A percentile compares a stretch with the other conserved stretches of the same genome.
phyloP scores from a whole-genome alignment of 2,797 vertebrate species.

The Corythornis leucogaster region DNA sequence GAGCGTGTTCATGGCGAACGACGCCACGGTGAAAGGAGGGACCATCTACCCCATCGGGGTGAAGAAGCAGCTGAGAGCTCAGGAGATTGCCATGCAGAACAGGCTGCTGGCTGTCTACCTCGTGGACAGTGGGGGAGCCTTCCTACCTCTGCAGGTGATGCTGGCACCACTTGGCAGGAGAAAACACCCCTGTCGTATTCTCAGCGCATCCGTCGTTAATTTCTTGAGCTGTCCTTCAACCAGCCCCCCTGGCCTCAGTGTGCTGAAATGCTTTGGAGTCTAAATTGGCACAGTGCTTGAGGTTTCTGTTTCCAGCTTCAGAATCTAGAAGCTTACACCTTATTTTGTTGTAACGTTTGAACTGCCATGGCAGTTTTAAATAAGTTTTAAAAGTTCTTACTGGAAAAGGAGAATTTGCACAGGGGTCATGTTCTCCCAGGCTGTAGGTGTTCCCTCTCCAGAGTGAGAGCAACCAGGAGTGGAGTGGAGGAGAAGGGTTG shows the following conservation, averaged over 20 bases:
- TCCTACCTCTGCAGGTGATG: slow-evolving; percentile 87
- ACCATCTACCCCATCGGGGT: slow-evolving; percentile 86
- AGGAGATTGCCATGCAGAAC: slow-evolving; percentile 87
- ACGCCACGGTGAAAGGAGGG: slow-evolving; percentile 90
- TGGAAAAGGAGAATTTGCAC: neutral
- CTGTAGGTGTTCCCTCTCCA: neutral
- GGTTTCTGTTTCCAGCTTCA: neutral
- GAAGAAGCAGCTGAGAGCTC: slow-evolving; percentile 88
- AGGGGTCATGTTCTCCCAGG: neutral
- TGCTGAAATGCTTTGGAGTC: too few species aligned
- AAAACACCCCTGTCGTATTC: rapidly evolving
- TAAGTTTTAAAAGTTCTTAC: neutral
- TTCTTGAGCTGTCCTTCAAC: too few species aligned
- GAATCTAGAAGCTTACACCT: neutral
- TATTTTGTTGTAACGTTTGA: neutral
- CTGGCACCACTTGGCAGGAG: neutral
- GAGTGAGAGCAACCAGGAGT: neutral
- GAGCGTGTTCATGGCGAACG: slow-evolving; percentile 87
- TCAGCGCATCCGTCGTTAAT: neutral
- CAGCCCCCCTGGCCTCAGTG: too few species aligned
- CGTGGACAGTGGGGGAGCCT: slow-evolving; percentile 87
- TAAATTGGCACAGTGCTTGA: neutral
- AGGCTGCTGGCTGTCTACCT: slow-evolving; percentile 85
- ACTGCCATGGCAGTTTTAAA: neutral
- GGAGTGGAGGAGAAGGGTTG: neutral